Percentiles rank a stretch among this genome's conserved stretches.
phyloP scores from a whole-genome alignment of 1,140 invertebrate species.

The Zophobas morio region DNA sequence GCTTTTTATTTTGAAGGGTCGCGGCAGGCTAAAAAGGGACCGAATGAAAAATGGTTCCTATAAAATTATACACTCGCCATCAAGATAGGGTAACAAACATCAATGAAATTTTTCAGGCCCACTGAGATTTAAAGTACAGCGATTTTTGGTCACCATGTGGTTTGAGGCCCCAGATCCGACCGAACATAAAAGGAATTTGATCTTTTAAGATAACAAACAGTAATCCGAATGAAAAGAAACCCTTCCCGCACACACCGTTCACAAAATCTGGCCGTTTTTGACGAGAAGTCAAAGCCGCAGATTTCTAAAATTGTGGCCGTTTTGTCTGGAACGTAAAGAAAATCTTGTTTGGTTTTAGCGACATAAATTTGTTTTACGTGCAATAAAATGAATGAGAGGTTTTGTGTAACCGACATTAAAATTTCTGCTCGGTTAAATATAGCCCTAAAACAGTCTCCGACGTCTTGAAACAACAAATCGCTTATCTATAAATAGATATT shows the following conservation, averaged over 20 bases:
- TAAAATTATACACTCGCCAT: slow-evolving; percentile 51
- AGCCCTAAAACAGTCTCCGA: slow-evolving; percentile 8
- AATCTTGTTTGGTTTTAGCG: slow-evolving; percentile 22
- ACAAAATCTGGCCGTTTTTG: too few relatives aligned
- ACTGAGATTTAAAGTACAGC: slow-evolving; percentile 39
- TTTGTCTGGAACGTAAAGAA: background rate
- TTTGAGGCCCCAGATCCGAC: slow-evolving; percentile 29
- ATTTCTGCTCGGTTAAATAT: slow-evolving; percentile 1
- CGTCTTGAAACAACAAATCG: background rate
- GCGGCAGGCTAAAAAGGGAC: slow-evolving; percentile 41
- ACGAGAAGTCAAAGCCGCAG: too few relatives aligned
- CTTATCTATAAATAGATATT: background rate
- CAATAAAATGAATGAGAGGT: slow-evolving; percentile 17
- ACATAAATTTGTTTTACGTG: slow-evolving; percentile 40
- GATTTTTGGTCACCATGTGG: slow-evolving; percentile 41
- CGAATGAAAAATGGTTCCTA: slow-evolving; percentile 44
- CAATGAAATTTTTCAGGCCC: slow-evolving; percentile 46
- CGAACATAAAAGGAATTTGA: slow-evolving; percentile 42
- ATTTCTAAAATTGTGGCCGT: slow-evolving; percentile 2
- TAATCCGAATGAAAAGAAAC: slow-evolving; percentile 28
- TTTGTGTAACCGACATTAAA: slow-evolving; percentile 6
- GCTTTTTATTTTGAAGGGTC: slow-evolving; percentile 47
- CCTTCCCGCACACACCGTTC: slow-evolving; percentile 10
- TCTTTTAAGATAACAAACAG: slow-evolving; percentile 53
- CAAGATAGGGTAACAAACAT: slow-evolving; percentile 49